Conservation (phyloP, 2,797 vertebrate species). For the Tokudaia muenninki region DNA sequence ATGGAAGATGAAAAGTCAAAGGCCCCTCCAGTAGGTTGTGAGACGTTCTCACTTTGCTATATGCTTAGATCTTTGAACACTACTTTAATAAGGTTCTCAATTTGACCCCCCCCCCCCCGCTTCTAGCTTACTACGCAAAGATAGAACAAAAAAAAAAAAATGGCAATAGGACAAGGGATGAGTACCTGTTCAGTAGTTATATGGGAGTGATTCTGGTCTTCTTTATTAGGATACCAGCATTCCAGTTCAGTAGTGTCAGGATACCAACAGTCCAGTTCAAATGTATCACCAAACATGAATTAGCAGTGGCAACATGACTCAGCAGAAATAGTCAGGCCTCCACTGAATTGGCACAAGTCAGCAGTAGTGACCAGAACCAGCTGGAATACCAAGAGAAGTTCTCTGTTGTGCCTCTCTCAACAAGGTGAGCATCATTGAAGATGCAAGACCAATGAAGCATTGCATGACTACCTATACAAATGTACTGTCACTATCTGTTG, state of each 20-base stretch:
- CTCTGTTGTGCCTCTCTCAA: no score
- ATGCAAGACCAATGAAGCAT: no score
- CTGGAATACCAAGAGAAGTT: neutral
- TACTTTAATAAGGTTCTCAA: neutral
- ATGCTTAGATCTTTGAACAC: neutral
- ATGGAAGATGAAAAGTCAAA: slow-evolving; percentile 85
- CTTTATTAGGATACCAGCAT: neutral
- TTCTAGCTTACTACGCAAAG: neutral
- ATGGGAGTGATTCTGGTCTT: neutral
- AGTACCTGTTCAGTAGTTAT: neutral
- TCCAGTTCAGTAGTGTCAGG: neutral
- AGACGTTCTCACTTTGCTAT: slow-evolving; percentile 87
- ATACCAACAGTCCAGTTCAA: neutral
- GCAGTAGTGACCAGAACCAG: neutral
- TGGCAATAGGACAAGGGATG: neutral
- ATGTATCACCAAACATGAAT: neutral
- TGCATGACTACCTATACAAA: no score
- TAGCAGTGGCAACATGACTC: neutral
- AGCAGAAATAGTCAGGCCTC: neutral
- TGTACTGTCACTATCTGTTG: no score
- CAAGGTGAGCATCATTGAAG: no score
- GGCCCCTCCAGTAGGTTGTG: slow-evolving; percentile 86
- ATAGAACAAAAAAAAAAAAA: neutral
- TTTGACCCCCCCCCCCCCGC: neutral
- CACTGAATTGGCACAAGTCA: neutral